Evolutionary conservation across 2,888 invertebrate genomes (phyloP).

Genomic region (Slavum lentiscoides): DNA sequence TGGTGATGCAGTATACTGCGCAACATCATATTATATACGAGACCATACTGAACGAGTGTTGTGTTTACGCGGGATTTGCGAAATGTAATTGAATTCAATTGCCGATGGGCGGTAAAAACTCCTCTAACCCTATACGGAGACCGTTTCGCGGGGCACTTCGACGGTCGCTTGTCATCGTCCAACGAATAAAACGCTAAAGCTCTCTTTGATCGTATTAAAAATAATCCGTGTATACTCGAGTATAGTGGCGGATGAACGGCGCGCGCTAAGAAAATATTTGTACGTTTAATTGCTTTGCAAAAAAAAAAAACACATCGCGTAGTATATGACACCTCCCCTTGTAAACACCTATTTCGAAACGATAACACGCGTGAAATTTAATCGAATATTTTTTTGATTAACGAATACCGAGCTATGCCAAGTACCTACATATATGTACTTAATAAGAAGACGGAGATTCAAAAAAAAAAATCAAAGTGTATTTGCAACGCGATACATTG

Average conservation of each 20-base stretch:
- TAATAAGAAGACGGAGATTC: no score
- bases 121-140: constrained; percentile 2
- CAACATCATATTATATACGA: background rate
- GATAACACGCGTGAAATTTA: no score
- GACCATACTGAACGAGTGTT: background rate
- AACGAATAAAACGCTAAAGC: constrained; percentile 14
- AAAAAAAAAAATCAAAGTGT: no score
- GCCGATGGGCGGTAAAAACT: constrained; percentile 48
- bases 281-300: constrained; percentile 30
- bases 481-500: no score
- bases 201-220: constrained; percentile 37
- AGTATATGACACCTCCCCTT: no score
- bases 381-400: no score
- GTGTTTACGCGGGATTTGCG: constrained; percentile 47
- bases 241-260: background rate
- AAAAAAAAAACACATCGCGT: background rate
- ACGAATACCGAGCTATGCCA: no score
- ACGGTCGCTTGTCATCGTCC: background rate
- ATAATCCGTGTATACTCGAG: constrained; percentile 30
- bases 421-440: no score
- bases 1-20: no score
- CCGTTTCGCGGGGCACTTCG: constrained; percentile 12
- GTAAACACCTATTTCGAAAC: no score
- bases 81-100: constrained; percentile 52
- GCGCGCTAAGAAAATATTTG: constrained; percentile 37